Base-by-base conservation (phyloP, 2,888 invertebrate species). In the Ectropis crepuscularia region DNA sequence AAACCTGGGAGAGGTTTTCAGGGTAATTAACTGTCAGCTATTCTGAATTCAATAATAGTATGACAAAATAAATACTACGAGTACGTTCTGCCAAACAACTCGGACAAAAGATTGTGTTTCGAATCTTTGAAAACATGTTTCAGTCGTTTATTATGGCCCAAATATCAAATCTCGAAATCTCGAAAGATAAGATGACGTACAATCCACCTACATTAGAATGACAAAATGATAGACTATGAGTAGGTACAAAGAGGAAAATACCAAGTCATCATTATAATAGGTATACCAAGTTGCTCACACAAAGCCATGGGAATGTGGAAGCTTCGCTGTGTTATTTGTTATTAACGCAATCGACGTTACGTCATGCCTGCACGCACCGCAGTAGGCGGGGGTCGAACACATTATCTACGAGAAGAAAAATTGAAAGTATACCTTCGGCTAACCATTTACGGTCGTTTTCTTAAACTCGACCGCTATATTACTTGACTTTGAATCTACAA, bases 311-410 rank as follows among this genome's bases (percentile, higher is more conserved):
- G 61, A 61, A 61, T 61, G 61, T 55, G 37, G 38, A 49, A 45
- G 49, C 11, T 45, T 39, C 28, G 49, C 49, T 42, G 47, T 47
- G 48, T 53, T 60, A 60, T 61, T 55, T 61, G 55, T 61, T 55
- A 61, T 39, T 55, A 46, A 55, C 46, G 61, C 50, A 48, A 55
- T 61, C 50, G 57, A 57, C 55, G 57, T 62, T 57, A 51, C 51
- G 51, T 57, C 46, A 55, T 51, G 55, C 28, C 61, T 42, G 57
- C 61, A 62, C 61, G 59, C 54, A 59, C 36, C 41, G 41, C 9
- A 45, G 11, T 37, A 11, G 51, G 38, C 38, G 47, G 12, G 50
- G 57, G 57, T 62, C 41, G 57, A 36, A 47, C 54, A 54, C 43
- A 47, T 57, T 61, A 48, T 36, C n/a, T 51, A 28, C 41, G 2